Evolutionary conservation across 2,888 invertebrate species (phyloP), one percentile per base, ranked within the genome.

Genomic region (Blastobasis adustella): DNA sequence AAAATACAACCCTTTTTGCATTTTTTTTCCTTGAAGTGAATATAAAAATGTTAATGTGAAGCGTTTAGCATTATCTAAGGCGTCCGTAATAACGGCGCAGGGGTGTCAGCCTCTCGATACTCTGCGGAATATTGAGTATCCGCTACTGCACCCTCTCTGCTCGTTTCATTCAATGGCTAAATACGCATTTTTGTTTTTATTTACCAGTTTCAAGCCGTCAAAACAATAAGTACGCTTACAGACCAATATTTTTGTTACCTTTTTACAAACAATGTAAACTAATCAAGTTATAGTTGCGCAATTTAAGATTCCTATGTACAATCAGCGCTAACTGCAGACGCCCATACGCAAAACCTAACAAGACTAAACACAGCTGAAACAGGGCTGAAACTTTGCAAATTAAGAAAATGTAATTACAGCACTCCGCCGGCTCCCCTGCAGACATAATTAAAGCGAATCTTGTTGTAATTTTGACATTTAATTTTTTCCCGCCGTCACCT

Each of bases 381-480:
- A 62, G 66, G 63, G 62, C 62, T 58, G 64, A 67, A 83, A 86
- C 76, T 86, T 87, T 82, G 78, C 84, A 81, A 87, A 88, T 87
- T 86, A 86, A 85, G 87, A 85, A 86, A 86, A 85, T 82, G 86
- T 85, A 86, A 86, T 87, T 86, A 86, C 85, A 77, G 66, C 56
- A 68, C 63, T 63, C 54, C 58, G 42, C 53, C 51, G 56, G 49
- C 46, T 55, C 69, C 65, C 65, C 65, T 53, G 57, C 60, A 79
- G 83, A 84, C 85, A 84, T 84, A 83, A 85, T 87, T 83, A 85
- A 85, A 76, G 76, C 73, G 75, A 84, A 86, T 86, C 82, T 85
- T 83, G 85, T 85, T 86, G 86, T 87, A 87, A 87, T 86, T 86
- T 85, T 82, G 83, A 86, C 85, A 74, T 86, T 86, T 85, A 82